These are phyloP conservation scores for Drosophila infuscata DNA, from an alignment of 2,888 invertebrate species.

Conservation along the genomic window DNA sequence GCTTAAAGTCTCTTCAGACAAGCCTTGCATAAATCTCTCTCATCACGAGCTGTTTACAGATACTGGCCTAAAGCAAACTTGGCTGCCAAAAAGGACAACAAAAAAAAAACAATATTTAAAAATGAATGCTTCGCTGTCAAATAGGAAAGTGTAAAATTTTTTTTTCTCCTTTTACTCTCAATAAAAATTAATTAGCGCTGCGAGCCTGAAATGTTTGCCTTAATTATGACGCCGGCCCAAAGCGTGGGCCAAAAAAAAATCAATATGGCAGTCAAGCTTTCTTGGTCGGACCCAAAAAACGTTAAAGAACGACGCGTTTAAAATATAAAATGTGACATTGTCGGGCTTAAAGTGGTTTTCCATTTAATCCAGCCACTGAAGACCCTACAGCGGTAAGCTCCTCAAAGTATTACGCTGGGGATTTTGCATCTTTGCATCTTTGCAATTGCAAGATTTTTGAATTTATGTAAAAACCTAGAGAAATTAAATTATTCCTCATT, in stretches of 20 bases:
- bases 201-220: slow-evolving; percentile 54
- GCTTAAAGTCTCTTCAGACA: slow-evolving; percentile 10
- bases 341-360: slow-evolving; percentile 16
- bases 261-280: slow-evolving; percentile 40
- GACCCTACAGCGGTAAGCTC: neutral
- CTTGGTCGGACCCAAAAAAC: slow-evolving; percentile 36
- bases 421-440: neutral
- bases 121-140: neutral
- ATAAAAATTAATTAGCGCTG: slow-evolving; percentile 75
- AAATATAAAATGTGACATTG: slow-evolving; percentile 33
- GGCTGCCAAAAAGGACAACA: slow-evolving; percentile 2
- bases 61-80: neutral
- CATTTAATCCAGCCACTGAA: slow-evolving; percentile 10
- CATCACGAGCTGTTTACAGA: slow-evolving; percentile 3
- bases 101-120: neutral
- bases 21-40: slow-evolving; percentile 11
- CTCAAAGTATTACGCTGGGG: neutral
- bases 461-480: neutral
- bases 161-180: slow-evolving; percentile 48
- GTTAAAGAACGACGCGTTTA: slow-evolving; percentile 45
- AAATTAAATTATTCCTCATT: slow-evolving; percentile 12
- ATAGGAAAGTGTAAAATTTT: slow-evolving; percentile 21
- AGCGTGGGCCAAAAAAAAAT: slow-evolving; percentile 51
- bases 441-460: neutral
- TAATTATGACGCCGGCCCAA: slow-evolving; percentile 62